A percentile compares a stretch with the other conserved stretches of the same genome.
Evolutionary conservation across 2,888 invertebrate genomes (phyloP).

Genomic region (Germaria angustata): DNA sequence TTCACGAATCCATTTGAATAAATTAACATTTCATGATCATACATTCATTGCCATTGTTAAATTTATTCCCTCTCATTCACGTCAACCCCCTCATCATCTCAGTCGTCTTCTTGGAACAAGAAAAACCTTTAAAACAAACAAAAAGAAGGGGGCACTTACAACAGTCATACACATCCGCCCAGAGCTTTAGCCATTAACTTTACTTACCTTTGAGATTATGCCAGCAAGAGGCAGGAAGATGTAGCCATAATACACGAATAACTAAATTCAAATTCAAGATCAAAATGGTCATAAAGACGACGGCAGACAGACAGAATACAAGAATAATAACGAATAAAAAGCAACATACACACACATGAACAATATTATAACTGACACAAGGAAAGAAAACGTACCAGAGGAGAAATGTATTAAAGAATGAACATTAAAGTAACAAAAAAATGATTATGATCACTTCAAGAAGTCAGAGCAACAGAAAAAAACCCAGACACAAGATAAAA

Average conservation of each 20-base stretch:
- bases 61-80: background rate
- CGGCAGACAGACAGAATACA: constrained; percentile 42
- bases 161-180: constrained; percentile 62
- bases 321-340: constrained; percentile 20
- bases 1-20: constrained; percentile 45
- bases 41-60: constrained; percentile 49
- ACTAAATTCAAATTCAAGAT: constrained; percentile 67
- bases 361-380: constrained; percentile 24
- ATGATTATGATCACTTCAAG: constrained; percentile 56
- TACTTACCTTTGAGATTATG: background rate
- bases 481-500: constrained; percentile 28
- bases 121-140: constrained; percentile 26
- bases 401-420: constrained; percentile 40
- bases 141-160: constrained; percentile 48
- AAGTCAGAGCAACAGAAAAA: constrained; percentile 8
- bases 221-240: constrained; percentile 43
- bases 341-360: background rate
- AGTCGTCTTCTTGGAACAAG: constrained; percentile 35
- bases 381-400: constrained; percentile 6
- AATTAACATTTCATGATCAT: constrained; percentile 64
- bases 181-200: constrained; percentile 53
- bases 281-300: constrained; percentile 64
- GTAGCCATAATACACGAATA: constrained; percentile 46
- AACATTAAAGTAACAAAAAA: constrained; percentile 26
- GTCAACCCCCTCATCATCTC: background rate